Evolutionary conservation across 2,888 invertebrate species (phyloP).

Genomic region (Zaprionus lineosus): DNA sequence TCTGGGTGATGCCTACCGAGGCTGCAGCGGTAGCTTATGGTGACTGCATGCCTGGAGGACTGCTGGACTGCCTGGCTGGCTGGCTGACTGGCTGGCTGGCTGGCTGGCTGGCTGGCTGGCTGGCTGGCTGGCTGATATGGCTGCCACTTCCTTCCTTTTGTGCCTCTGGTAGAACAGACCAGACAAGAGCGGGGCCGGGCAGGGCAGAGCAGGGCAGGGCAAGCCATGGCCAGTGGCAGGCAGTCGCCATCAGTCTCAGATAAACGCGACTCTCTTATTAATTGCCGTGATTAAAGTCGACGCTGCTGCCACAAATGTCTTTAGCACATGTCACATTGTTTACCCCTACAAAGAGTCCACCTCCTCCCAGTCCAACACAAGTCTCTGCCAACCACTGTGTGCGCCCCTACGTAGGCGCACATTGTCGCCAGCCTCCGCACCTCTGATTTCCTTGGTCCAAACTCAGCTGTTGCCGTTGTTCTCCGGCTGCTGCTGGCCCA

Average conservation of each 20-base stretch:
- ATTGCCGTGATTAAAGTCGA: constrained; percentile 72
- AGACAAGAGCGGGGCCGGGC: no score
- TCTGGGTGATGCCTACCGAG: constrained; percentile 58
- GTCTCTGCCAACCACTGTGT: constrained; percentile 23
- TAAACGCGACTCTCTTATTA: constrained; percentile 68
- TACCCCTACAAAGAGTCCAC: constrained; percentile 17
- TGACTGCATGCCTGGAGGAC: no score
- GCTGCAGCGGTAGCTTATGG: constrained; percentile 15
- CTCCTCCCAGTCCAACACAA: neutral
- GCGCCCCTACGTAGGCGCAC: neutral
- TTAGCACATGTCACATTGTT: constrained; percentile 71
- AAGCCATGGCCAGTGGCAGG: constrained; percentile 13
- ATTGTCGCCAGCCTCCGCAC: constrained; percentile 6
- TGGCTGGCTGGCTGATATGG: neutral
- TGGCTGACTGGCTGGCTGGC: no score
- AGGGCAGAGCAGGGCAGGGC: no score
- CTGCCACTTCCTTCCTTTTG: constrained; percentile 57
- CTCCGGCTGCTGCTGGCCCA: constrained; percentile 43
- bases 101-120: no score
- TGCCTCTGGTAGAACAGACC: no score
- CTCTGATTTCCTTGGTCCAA: constrained; percentile 42
- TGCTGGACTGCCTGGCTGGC: no score
- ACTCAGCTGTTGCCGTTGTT: constrained; percentile 36
- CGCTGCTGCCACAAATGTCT: constrained; percentile 61
- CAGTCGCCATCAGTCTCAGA: no score